These are phyloP conservation scores for Pipa parva DNA, from an alignment of 2,113 vertebrate genomes.

Conservation along the genomic window DNA sequence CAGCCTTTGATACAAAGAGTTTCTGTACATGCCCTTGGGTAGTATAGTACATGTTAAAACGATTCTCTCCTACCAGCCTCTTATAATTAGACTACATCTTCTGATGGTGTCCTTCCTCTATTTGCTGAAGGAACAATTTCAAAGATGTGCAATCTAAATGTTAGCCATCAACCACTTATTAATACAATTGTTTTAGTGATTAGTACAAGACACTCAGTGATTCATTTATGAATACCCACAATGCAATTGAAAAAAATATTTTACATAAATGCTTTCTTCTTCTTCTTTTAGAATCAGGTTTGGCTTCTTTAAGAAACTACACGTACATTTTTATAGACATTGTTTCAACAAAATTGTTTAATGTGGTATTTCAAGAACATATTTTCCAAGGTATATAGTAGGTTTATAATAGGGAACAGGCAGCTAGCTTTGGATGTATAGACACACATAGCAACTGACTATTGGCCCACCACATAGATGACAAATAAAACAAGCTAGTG, in stretches of 20 bases:
- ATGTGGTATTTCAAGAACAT: neutral
- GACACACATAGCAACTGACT: too few relatives aligned
- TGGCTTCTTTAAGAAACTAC: neutral
- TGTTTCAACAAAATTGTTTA: neutral
- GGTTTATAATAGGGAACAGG: too few relatives aligned
- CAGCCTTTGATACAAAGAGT: slow-evolving; percentile 8
- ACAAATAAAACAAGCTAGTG: too few relatives aligned
- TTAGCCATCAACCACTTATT: slow-evolving; percentile 9
- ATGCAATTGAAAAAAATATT: slow-evolving; percentile 26
- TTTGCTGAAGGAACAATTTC: slow-evolving; percentile 14
- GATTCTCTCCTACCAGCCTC: slow-evolving; percentile 1
- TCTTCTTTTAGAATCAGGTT: neutral
- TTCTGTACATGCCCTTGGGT: slow-evolving; percentile 12
- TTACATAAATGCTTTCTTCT: slow-evolving; percentile 10
- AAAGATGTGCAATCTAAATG: neutral
- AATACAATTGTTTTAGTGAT: slow-evolving; percentile 23
- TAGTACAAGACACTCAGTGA: slow-evolving; percentile 7
- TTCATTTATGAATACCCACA: slow-evolving; percentile 19
- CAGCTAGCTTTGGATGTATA: too few relatives aligned
- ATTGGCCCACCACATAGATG: too few relatives aligned
- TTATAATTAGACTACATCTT: slow-evolving; percentile 1
- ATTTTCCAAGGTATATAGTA: too few relatives aligned
- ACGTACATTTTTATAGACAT: too few relatives aligned
- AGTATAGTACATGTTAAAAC: slow-evolving; percentile 17
- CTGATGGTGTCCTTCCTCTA: slow-evolving; percentile 11